Percentiles rank a stretch among this genome's conserved stretches.
Evolutionary conservation across 2,888 invertebrate species (phyloP).

Genomic region (Agrotis segetum): DNA sequence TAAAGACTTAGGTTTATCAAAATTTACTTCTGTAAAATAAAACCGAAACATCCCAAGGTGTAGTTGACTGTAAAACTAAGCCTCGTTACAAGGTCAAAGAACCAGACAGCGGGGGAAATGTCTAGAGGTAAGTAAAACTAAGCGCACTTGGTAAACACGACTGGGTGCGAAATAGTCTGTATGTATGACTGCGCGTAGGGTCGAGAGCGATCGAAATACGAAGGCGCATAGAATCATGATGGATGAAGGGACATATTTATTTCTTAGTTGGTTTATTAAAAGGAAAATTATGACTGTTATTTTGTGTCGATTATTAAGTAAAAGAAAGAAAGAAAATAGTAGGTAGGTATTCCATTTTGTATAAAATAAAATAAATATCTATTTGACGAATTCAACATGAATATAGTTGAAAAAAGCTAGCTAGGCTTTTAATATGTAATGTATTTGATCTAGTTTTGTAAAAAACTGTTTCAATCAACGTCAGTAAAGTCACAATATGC

Average conservation of each 20-base stretch:
- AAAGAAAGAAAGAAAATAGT: no score
- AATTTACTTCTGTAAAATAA: constrained; percentile 7
- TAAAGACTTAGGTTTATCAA: background rate
- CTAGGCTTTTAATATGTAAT: no score
- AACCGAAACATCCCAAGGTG: background rate
- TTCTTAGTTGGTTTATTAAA: background rate
- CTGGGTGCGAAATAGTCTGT: constrained; percentile 14
- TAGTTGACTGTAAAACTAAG: constrained; percentile 27
- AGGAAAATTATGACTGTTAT: no score
- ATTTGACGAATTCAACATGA: background rate
- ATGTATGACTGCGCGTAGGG: constrained; percentile 8
- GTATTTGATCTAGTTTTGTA: background rate
- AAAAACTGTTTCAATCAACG: no score
- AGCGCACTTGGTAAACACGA: constrained; percentile 38
- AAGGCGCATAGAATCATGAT: constrained; percentile 2
- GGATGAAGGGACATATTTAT: background rate
- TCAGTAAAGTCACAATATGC: no score
- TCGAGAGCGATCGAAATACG: background rate
- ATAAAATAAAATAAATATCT: no score
- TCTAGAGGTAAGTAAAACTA: constrained; percentile 53
- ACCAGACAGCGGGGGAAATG: constrained; percentile 69
- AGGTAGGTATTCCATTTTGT: no score
- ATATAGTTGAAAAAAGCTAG: background rate
- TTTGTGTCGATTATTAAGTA: no score
- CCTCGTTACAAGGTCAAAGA: constrained; percentile 71